Base-by-base conservation (phyloP, 1,140 invertebrate species). In the Antheraea pernyi region DNA sequence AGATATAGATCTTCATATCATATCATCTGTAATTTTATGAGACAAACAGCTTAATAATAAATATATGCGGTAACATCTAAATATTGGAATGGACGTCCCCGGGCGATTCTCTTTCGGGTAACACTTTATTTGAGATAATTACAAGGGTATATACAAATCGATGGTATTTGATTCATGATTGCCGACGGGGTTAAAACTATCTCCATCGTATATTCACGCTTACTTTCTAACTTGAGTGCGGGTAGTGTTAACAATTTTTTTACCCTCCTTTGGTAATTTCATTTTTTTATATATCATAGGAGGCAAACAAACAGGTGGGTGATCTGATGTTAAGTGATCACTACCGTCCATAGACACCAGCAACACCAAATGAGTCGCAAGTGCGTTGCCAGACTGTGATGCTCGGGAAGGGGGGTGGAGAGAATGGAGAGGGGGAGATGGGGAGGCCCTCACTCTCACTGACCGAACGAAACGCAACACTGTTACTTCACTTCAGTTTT, bases 61-160 rank as follows among this genome's bases (percentile, higher is more conserved):
- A 7, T 53, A 53, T 53, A 53, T 53, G 46, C 16, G 46, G 46
- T 53, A 53, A 53, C 46, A 53, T 53, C 46, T 53, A 53, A 53
- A 53, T n/a, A 53, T 13, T n/a, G 46, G 46, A n/a, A 53, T 13
- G 16, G 46, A 53, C 9, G 6, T 13, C 46, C 16, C 16, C 46
- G 13, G 46, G 46, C 46, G 46, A 53, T 53, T 53, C 16, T 53
- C 46, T 16, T 53, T 53, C 46, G 0, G 46, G 46, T 53, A 53
- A 53, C 46, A 53, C 39, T 42, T 42, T 7, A 42, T 11, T 42
- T 42, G 39, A 42, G 16, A 53, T 53, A 53, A 53, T 53, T 53
- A 53, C 16, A 53, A 53, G 46, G 11, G 9, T 53, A 13, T 53
- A 53, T 53, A 13, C 10, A 53, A 53, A 53, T 53, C 13, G 46